phyloP scores from a whole-genome alignment of 2,113 vertebrate genomes.

The Aldabrachelys gigantea region DNA sequence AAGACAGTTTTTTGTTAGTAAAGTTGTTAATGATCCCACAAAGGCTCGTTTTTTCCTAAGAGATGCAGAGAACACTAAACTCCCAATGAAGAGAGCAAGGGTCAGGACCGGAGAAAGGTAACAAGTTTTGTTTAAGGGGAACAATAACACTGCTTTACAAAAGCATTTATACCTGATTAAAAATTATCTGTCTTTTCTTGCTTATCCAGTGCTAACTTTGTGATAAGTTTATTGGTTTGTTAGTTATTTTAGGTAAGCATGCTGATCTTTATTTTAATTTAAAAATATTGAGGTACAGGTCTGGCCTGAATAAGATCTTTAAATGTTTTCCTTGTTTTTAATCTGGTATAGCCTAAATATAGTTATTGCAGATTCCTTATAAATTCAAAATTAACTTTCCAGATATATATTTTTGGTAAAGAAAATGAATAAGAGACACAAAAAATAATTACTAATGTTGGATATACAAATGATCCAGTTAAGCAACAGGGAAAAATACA shows the following conservation, averaged over 20 bases:
- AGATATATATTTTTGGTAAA: neutral
- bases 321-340: neutral
- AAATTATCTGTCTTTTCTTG: neutral
- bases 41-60: neutral
- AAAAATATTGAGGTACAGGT: neutral
- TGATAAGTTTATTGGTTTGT: neutral
- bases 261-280: neutral
- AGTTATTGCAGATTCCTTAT: neutral
- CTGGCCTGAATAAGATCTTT: neutral
- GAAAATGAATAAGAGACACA: neutral
- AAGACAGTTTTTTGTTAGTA: neutral
- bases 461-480: neutral
- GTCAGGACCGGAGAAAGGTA: neutral
- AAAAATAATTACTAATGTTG: neutral
- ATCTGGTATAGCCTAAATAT: neutral
- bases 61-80: neutral
- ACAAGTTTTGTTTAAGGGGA: neutral
- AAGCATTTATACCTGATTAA: neutral
- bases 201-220: neutral
- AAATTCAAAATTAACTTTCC: neutral
- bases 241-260: neutral
- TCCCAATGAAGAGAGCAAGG: neutral
- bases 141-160: constrained; percentile 14
- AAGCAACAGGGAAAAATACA: accelerated
- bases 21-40: neutral